Base-by-base conservation (phyloP, 2,888 invertebrate genomes). In the Andrena flavipes region DNA sequence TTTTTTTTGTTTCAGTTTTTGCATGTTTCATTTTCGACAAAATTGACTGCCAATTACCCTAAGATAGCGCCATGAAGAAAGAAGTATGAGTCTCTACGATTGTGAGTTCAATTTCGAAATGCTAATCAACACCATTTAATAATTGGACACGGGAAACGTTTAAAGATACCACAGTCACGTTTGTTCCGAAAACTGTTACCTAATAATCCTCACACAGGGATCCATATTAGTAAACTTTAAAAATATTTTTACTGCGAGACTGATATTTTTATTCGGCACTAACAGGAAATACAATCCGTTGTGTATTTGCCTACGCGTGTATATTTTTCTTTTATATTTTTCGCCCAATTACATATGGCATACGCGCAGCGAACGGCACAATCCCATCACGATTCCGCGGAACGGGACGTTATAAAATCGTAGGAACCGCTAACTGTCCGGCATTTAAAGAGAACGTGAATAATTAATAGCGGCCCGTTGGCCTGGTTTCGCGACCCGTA, bases 401-500 rank as follows among this genome's bases (percentile, higher is more conserved):
- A 67, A 69, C 72, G 63, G 56, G 77, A 74, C 82, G 83, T 88
- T 87, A 87, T 88, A 77, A 82, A 87, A 88, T 88, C 84, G 73
- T 75, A 84, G 80, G 74, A 65, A 82, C 80, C 76, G 79, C 71
- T 67, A 63, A 78, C 75, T 71, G 80, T 76, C 79, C 76, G 79
- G 76, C 78, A 74, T 88, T 88, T 87, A 88, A 87, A 87, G 80
- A 73, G 76, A 79, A 88, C 80, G 82, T 80, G 88, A 88, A 88
- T 88, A 88, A 88, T 88, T 88, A 88, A 88, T 88, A 76, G 86
- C 86, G 72, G 79, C 68, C 80, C 77, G 88, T 83, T 83, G 87
- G 82, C 84, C 79, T 56, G 82, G 63, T 85, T 87, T 80, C 72
- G 73, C 75, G 67, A 68, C 69, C 72, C 68, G 64, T 76, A 68